Conservation (phyloP, 1,140 invertebrate species). For the Diploscapter pachys region DNA sequence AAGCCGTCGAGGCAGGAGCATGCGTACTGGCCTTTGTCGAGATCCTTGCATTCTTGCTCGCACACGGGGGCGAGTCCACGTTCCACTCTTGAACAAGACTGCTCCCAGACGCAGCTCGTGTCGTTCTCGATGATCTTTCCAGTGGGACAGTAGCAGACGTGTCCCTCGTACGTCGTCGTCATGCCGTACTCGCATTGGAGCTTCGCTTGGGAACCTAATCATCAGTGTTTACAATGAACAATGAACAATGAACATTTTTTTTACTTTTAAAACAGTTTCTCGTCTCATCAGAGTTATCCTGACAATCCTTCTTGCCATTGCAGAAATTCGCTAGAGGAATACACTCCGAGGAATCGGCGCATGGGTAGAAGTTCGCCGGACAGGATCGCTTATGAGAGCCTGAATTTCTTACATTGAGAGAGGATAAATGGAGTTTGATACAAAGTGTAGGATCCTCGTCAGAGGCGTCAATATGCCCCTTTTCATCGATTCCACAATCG, state of each 20-base stretch:
- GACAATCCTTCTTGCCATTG: conserved; percentile 11
- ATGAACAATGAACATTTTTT: background rate
- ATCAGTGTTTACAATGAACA: conserved; percentile 2
- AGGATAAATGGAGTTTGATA: background rate
- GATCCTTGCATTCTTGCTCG: conserved; percentile 12
- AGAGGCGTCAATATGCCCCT: conserved; percentile 7
- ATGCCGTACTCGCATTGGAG: conserved; percentile 12
- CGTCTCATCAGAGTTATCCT: conserved; percentile 15
- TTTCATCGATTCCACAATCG: conserved; percentile 13
- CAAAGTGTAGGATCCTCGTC: conserved; percentile 11
- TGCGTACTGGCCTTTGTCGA: conserved; percentile 5
- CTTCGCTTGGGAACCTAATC: background rate
- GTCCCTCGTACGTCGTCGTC: conserved; percentile 15
- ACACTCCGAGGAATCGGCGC: conserved; percentile 3
- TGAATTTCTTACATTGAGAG: background rate
- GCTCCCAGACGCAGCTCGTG: conserved; percentile 4
- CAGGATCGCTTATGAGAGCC: conserved; percentile 7
- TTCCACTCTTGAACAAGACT: background rate
- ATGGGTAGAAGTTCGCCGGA: conserved; percentile 9
- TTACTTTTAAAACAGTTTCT: too few relatives aligned
- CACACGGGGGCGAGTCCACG: conserved; percentile 15
- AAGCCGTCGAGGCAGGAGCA: conserved; percentile 15
- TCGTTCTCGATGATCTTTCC: conserved; percentile 6
- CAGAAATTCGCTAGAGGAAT: conserved; percentile 14
- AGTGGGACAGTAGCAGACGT: conserved; percentile 9